A percentile compares a stretch with the other conserved stretches of the same genome.
phyloP scores from a whole-genome alignment of 1,140 invertebrate species.

The Anadara kagoshimensis region DNA sequence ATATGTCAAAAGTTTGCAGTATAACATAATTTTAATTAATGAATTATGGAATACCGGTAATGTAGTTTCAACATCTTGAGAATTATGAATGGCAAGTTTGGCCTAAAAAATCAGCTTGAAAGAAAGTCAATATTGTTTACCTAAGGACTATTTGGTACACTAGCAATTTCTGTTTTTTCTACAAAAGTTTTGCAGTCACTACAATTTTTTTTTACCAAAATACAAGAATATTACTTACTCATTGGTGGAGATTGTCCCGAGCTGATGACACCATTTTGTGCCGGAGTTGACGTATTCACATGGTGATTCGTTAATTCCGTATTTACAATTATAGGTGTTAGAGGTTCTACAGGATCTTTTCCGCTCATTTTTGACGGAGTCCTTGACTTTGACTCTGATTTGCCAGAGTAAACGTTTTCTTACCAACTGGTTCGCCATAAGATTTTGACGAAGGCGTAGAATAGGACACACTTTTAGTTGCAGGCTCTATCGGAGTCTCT shows the following conservation, averaged over 20 bases:
- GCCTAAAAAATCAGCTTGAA: no score
- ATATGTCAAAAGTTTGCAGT: no score
- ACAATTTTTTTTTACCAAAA: no score
- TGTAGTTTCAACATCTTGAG: no score
- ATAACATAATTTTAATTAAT: no score
- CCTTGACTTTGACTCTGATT: conserved; percentile 16
- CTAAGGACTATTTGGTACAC: no score
- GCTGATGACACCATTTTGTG: conserved; percentile 50
- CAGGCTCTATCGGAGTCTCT: conserved; percentile 12
- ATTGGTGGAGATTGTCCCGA: conserved; percentile 32
- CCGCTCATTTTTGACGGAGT: conserved; percentile 44
- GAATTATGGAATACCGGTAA: no score
- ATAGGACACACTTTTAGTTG: conserved; percentile 8
- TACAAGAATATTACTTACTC: conserved; percentile 12
- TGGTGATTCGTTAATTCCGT: neutral
- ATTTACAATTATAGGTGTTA: conserved; percentile 50
- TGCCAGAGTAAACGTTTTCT: conserved; percentile 31
- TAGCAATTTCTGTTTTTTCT: no score
- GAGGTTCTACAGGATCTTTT: conserved; percentile 37
- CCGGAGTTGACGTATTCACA: conserved; percentile 50
- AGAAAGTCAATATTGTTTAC: no score
- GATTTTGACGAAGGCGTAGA: conserved; percentile 8
- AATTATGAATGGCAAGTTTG: no score
- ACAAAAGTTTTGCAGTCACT: no score
- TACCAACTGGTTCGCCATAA: conserved; percentile 6